phyloP scores from a whole-genome alignment of 2,797 vertebrate genomes.

The Delichon dasypus region DNA sequence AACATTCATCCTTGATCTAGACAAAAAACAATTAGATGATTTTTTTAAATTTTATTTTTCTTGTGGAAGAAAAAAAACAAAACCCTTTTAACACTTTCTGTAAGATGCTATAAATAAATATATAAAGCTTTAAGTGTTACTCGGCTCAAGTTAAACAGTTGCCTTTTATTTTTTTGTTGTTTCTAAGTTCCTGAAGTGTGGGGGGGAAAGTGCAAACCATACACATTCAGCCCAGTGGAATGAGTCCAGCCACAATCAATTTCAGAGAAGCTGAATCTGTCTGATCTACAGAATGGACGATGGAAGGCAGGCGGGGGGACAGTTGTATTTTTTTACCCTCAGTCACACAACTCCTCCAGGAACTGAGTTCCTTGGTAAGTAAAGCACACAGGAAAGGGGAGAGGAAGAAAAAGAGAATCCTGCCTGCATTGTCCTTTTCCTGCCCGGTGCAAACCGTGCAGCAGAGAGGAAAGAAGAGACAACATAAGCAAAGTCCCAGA shows the following conservation, averaged over 20 bases:
- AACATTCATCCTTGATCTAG: slow-evolving; percentile 74
- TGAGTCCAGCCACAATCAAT: neutral
- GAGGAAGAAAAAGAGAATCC: neutral
- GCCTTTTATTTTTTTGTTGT: slow-evolving; percentile 22
- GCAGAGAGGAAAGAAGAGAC: neutral
- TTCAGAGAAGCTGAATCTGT: neutral
- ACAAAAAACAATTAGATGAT: slow-evolving; percentile 72
- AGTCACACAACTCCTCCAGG: neutral
- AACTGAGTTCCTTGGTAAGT: neutral
- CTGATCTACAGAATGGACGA: neutral
- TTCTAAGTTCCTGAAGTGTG: slow-evolving; percentile 43
- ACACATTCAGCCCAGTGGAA: slow-evolving; percentile 40
- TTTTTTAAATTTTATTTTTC: slow-evolving; percentile 48
- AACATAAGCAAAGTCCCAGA: neutral
- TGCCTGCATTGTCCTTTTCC: neutral
- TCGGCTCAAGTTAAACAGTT: slow-evolving; percentile 67
- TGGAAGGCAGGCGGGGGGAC: neutral
- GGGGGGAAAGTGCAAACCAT: slow-evolving; percentile 34
- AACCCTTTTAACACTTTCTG: slow-evolving; percentile 55
- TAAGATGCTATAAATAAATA: slow-evolving; percentile 82
- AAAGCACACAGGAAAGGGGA: neutral
- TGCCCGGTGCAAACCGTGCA: neutral
- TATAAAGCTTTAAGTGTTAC: slow-evolving; percentile 74
- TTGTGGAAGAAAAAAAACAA: slow-evolving; percentile 47
- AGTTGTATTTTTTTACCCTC: neutral